Percentiles rank a stretch among this genome's conserved stretches.
Evolutionary conservation across 2,888 invertebrate species (phyloP).

Genomic region (Caradrina kadenii): DNA sequence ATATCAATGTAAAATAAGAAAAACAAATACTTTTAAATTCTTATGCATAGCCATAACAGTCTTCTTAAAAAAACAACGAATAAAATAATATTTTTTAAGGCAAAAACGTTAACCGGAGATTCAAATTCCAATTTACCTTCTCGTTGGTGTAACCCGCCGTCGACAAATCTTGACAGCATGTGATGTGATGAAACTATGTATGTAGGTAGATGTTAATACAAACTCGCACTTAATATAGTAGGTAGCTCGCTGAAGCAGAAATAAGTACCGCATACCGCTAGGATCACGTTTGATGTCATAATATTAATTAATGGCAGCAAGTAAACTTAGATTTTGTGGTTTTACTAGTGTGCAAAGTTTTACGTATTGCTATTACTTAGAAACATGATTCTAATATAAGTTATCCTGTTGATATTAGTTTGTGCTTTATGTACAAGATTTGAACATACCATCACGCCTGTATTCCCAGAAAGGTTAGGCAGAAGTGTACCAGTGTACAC

Average conservation of each 20-base stretch:
- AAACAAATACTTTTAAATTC: no score
- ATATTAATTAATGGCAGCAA: constrained; percentile 50
- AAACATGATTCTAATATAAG: neutral
- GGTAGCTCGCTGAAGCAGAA: constrained; percentile 43
- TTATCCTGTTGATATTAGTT: neutral
- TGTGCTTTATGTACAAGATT: neutral
- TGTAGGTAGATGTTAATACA: constrained; percentile 70
- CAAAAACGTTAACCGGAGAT: constrained; percentile 18
- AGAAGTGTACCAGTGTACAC: no score
- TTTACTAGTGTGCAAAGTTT: constrained; percentile 16
- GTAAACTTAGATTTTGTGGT: constrained; percentile 24
- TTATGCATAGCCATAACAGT: no score
- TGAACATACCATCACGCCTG: no score
- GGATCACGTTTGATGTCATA: constrained; percentile 53
- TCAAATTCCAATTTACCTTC: neutral
- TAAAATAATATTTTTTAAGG: neutral
- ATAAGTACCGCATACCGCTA: constrained; percentile 43
- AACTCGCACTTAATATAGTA: constrained; percentile 65
- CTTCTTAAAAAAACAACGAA: no score
- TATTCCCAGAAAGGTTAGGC: no score
- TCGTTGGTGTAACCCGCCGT: constrained; percentile 25
- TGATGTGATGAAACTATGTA: constrained; percentile 74
- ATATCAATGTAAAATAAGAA: no score
- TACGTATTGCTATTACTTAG: constrained; percentile 8
- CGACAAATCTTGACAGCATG: constrained; percentile 57